phyloP scores from a whole-genome alignment of 1,140 invertebrate species.

The Liolophura sinensis region DNA sequence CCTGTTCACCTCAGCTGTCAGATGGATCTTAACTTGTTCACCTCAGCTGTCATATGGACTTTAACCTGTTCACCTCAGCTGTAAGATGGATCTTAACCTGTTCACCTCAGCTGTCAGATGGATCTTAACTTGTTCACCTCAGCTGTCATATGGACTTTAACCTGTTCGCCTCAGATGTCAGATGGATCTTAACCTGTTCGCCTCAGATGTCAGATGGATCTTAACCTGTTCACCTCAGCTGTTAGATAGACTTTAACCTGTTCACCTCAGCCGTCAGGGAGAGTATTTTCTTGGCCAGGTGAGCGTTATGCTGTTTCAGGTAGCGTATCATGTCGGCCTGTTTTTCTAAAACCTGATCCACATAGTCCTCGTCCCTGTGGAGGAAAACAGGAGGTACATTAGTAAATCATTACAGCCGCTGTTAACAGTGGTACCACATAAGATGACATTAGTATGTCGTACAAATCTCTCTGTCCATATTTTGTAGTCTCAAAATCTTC shows the following conservation, averaged over 20 bases:
- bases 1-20: constrained; percentile 42
- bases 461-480: neutral
- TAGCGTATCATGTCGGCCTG: constrained; percentile 58
- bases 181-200: no score
- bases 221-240: constrained; percentile 6
- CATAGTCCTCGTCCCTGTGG: constrained; percentile 50
- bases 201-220: no score
- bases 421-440: neutral
- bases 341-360: constrained; percentile 55
- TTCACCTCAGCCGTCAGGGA: constrained; percentile 43
- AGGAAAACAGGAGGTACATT: constrained; percentile 14
- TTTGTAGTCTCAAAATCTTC: neutral
- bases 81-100: constrained; percentile 34
- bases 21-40: constrained; percentile 32
- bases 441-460: neutral
- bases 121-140: constrained; percentile 39
- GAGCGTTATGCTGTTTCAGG: constrained; percentile 49
- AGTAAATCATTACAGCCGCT: neutral
- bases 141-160: no score
- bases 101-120: constrained; percentile 47
- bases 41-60: constrained; percentile 48
- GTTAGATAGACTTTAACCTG: constrained; percentile 19
- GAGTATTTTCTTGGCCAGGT: constrained; percentile 46
- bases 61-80: constrained; percentile 38
- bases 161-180: constrained; percentile 34